Evolutionary conservation across 2,113 vertebrate genomes (phyloP).

Genomic region (Hyperopisus bebe): DNA sequence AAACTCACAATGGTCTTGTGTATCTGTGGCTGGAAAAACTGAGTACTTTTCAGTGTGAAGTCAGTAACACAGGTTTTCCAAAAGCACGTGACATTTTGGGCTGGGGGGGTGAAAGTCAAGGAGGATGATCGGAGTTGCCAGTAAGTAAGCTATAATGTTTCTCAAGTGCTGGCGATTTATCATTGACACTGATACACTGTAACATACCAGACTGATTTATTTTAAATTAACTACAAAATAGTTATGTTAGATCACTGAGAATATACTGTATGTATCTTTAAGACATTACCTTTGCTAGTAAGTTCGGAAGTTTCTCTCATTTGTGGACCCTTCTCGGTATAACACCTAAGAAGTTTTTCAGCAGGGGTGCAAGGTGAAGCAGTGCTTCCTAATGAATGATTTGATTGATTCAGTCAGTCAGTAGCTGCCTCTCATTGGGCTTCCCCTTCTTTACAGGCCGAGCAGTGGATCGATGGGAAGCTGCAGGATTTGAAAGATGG

Average conservation of each 20-base stretch:
- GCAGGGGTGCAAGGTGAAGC: neutral
- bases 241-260: neutral
- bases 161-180: neutral
- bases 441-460: conserved; percentile 38
- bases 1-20: neutral
- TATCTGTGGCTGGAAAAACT: neutral
- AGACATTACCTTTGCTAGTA: neutral
- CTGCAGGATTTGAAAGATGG: conserved; percentile 48
- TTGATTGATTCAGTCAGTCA: neutral
- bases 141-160: neutral
- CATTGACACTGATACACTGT: neutral
- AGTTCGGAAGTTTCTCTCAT: neutral
- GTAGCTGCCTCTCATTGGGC: neutral
- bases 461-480: conserved; percentile 55
- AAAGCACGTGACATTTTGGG: neutral
- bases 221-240: neutral
- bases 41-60: neutral
- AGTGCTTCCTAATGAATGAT: neutral
- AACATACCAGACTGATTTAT: neutral
- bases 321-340: neutral
- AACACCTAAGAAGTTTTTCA: neutral
- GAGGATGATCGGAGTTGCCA: neutral
- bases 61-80: neutral
- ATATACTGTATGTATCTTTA: neutral
- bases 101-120: neutral